These are phyloP conservation scores for Halocynthia aurantium DNA, from an alignment of 23 tunicate species.

Conservation along the genomic window DNA sequence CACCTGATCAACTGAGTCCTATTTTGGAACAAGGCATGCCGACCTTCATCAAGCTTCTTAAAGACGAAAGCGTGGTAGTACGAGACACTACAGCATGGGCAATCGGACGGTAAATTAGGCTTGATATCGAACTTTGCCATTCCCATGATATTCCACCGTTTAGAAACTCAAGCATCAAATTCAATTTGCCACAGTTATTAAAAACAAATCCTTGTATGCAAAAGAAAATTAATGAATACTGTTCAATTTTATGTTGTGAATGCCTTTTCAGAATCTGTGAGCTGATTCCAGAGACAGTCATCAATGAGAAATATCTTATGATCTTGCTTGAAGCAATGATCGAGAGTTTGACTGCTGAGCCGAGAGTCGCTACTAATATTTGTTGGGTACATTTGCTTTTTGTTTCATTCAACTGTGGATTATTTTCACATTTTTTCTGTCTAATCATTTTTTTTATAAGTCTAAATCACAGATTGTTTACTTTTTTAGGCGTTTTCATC, in stretches of 20 bases:
- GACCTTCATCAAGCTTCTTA: conserved; percentile 46
- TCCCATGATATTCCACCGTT: too few relatives aligned
- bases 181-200: too few relatives aligned
- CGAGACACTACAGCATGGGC: conserved; percentile 99
- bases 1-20: conserved; percentile 39
- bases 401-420: neutral
- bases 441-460: too few relatives aligned
- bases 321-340: conserved; percentile 81
- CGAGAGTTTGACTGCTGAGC: conserved; percentile 59
- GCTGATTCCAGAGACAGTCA: conserved; percentile 76
- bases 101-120: conserved; percentile 56
- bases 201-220: too few relatives aligned
- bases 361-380: conserved; percentile 91
- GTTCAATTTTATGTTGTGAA: neutral
- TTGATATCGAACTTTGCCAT: too few relatives aligned
- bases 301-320: conserved; percentile 52
- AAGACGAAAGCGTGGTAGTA: conserved; percentile 84
- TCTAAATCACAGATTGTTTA: neutral
- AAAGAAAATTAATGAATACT: too few relatives aligned
- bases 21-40: conserved; percentile 79
- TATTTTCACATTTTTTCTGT: neutral
- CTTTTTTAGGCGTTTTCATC: conserved; percentile 88
- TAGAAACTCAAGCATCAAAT: too few relatives aligned
- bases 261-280: conserved; percentile 65
- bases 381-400: conserved; percentile 80